These are phyloP conservation scores for Poeciliopsis turrubarensis DNA, from an alignment of 2,113 vertebrate genomes.

Conservation along the genomic window DNA sequence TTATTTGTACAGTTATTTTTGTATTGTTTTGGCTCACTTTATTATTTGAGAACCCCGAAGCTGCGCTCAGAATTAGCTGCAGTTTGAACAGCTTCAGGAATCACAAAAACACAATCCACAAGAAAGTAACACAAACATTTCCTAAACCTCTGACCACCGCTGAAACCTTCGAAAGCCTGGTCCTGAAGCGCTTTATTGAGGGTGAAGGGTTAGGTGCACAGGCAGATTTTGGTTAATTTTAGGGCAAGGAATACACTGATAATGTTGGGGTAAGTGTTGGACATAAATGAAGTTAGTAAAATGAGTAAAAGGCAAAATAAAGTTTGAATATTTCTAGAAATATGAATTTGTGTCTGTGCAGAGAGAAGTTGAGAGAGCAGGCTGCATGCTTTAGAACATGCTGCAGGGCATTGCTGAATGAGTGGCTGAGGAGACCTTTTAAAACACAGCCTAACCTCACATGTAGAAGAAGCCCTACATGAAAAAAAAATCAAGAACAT, in stretches of 20 bases:
- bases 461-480: background rate
- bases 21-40: background rate
- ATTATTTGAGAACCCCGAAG: slow-evolving; percentile 4
- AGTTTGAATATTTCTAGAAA: too few species aligned
- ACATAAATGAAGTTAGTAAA: too few species aligned
- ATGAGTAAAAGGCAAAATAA: too few species aligned
- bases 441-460: slow-evolving; percentile 42
- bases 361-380: slow-evolving; percentile 10
- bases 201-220: too few species aligned
- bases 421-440: slow-evolving; percentile 68
- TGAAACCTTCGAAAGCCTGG: too few species aligned
- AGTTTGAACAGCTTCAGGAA: background rate
- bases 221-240: too few species aligned
- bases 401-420: slow-evolving; percentile 70
- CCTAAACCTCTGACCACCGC: too few species aligned
- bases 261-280: too few species aligned
- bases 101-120: slow-evolving; percentile 5
- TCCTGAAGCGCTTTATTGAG: too few species aligned
- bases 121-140: background rate
- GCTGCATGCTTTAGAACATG: slow-evolving; percentile 58
- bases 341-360: slow-evolving; percentile 4
- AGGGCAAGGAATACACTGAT: too few species aligned
- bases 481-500: slow-evolving; percentile 23
- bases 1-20: slow-evolving; percentile 3
- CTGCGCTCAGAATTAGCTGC: background rate